Base-by-base conservation (phyloP, 2,888 invertebrate genomes). In the Cremastobaeus sp. region DNA sequence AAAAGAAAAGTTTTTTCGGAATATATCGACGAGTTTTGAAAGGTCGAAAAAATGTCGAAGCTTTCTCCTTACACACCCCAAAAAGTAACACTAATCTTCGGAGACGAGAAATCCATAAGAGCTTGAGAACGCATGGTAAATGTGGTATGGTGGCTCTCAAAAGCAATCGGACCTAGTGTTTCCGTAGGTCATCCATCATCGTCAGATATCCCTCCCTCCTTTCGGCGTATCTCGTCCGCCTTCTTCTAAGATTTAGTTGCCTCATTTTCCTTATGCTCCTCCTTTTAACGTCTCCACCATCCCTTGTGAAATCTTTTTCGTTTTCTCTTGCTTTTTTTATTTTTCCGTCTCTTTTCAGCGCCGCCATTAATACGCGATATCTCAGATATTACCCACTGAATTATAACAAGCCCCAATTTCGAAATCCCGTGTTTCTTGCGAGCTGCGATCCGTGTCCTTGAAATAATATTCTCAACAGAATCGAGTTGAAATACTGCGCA, bases 151-250 rank as follows among this genome's bases (percentile, higher is more conserved):
- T 85, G 84, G 85, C 81, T 79, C 83, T 81, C 83, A 84, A 86
- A 86, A 85, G 85, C 82, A 80, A 85, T 80, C 83, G 81, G 80
- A 83, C 82, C 80, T 80, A 79, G 81, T 78, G 83, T 86, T 86
- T 85, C 85, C 83, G 82, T 84, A 81, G 83, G 81, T 83, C 84
- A 88, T 88, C 82, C 86, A 85, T 88, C 87, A 88, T 88, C 86
- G 86, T 87, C 87, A 86, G 80, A 81, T 81, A 78, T 81, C 80
- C 81, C 80, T 79, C 81, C 78, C 79, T 82, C 82, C 82, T 79
- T 80, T 77, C 57, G 54, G 76, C 76, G 66, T 64, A 74, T 76
- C 78, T 59, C 65, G 73, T 64, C 74, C 74, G 76, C 50, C 76
- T 66, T 71, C 69, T 73, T 76, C 41, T 39, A 52, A 57, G 66